Conservation (phyloP, 2,113 vertebrate species). For the Oriolus oriolus region DNA sequence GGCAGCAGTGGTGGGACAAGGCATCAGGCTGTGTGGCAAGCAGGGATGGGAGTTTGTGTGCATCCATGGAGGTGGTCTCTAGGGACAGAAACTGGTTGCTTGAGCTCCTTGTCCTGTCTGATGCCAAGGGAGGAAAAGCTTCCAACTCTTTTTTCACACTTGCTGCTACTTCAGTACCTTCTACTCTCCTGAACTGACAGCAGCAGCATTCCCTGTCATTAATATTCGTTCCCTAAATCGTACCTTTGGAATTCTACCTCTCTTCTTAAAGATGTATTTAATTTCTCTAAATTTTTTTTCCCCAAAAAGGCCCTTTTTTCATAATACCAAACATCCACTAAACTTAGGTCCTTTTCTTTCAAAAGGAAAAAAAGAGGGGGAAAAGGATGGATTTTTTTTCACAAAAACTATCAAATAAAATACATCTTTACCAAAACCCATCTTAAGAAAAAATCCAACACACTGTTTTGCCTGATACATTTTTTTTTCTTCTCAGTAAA, state of each 20-base stretch:
- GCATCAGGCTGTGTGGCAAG: neutral
- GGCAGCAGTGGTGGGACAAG: neutral
- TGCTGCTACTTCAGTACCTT: neutral
- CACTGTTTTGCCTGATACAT: neutral
- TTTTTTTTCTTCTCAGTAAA: neutral
- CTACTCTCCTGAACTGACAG: neutral
- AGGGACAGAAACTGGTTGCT: neutral
- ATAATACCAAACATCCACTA: neutral
- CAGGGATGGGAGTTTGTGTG: neutral
- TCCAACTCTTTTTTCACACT: neutral
- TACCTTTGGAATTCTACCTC: neutral
- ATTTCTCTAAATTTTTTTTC: neutral
- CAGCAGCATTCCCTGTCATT: neutral
- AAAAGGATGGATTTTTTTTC: neutral
- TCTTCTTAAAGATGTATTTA: neutral
- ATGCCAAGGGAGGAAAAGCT: neutral
- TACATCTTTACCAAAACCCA: neutral
- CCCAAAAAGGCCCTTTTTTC: neutral
- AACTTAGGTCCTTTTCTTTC: neutral
- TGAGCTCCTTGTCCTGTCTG: neutral
- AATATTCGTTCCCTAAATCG: neutral
- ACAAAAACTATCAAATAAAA: neutral
- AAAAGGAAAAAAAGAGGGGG: neutral
- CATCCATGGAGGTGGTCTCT: neutral
- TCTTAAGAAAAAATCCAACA: neutral